phyloP scores from a whole-genome alignment of 2,888 invertebrate genomes.

The Apamea crenata region DNA sequence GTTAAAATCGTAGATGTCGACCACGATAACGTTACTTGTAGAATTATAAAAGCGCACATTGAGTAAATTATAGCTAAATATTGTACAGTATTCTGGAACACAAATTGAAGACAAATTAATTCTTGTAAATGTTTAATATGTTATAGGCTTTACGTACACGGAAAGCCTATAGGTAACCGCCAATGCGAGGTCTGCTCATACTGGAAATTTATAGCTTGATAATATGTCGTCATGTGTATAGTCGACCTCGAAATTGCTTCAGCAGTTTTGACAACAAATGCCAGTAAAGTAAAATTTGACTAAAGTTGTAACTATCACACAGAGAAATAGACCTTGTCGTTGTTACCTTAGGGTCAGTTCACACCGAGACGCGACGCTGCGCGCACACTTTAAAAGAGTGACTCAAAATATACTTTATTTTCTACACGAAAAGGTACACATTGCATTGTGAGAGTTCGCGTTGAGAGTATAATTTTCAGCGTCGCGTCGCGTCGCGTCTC shows the following conservation, averaged over 20 bases:
- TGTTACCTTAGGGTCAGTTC: background rate
- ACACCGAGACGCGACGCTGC: too few relatives aligned
- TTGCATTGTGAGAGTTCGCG: too few relatives aligned
- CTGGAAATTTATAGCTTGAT: background rate
- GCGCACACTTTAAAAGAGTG: too few relatives aligned
- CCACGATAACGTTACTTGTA: background rate
- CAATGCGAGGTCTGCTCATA: background rate
- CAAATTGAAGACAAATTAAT: background rate
- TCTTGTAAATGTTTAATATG: background rate
- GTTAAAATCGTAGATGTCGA: background rate
- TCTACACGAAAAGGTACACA: too few relatives aligned
- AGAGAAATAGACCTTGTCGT: background rate
- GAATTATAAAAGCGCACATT: background rate
- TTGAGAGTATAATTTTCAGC: too few relatives aligned
- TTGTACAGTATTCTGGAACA: background rate
- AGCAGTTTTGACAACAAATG: background rate
- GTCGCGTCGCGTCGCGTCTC: too few relatives aligned
- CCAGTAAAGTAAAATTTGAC: background rate
- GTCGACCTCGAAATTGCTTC: background rate
- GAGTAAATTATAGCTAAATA: background rate
- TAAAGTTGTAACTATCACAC: background rate
- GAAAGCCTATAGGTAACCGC: too few relatives aligned
- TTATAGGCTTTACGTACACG: too few relatives aligned
- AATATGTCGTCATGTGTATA: background rate
- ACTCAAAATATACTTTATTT: too few relatives aligned